Evolutionary conservation across 1,140 invertebrate genomes (phyloP).

Genomic region (Drosophila asahinai): DNA sequence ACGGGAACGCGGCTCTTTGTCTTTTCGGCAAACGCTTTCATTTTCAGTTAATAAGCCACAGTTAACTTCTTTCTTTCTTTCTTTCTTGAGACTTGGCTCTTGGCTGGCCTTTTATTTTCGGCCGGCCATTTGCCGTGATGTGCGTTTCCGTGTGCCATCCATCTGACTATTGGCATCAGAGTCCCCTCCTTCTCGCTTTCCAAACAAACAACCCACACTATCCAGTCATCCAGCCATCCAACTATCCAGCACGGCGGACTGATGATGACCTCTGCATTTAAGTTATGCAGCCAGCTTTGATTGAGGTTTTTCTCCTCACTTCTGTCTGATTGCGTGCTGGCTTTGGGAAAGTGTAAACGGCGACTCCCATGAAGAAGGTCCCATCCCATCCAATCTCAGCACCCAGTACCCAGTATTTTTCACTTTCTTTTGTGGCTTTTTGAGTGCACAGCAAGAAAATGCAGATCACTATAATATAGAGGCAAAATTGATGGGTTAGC

Average conservation of each 20-base stretch:
- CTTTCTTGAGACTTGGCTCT: conserved; percentile 4
- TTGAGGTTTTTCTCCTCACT: conserved; percentile 72
- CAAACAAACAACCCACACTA: conserved; percentile 73
- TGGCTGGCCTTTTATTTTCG: conserved; percentile 35
- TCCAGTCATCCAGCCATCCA: conserved; percentile 35
- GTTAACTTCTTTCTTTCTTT: conserved; percentile 74
- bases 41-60: conserved; percentile 83
- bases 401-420: conserved; percentile 63
- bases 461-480: background rate
- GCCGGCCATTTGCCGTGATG: conserved; percentile 62
- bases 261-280: conserved; percentile 78
- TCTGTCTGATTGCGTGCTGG: conserved; percentile 68
- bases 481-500: no score
- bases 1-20: conserved; percentile 23
- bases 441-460: conserved; percentile 9
- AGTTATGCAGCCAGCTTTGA: conserved; percentile 79
- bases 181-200: conserved; percentile 59
- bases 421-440: conserved; percentile 70
- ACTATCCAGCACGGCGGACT: conserved; percentile 24
- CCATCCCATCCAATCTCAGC: conserved; percentile 29
- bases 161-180: conserved; percentile 67
- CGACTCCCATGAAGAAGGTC: conserved; percentile 66
- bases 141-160: conserved; percentile 80
- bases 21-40: conserved; percentile 78
- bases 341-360: conserved; percentile 79